These are phyloP conservation scores for Brevimyrus niger DNA, from an alignment of 2,113 vertebrate species.

Conservation along the genomic window DNA sequence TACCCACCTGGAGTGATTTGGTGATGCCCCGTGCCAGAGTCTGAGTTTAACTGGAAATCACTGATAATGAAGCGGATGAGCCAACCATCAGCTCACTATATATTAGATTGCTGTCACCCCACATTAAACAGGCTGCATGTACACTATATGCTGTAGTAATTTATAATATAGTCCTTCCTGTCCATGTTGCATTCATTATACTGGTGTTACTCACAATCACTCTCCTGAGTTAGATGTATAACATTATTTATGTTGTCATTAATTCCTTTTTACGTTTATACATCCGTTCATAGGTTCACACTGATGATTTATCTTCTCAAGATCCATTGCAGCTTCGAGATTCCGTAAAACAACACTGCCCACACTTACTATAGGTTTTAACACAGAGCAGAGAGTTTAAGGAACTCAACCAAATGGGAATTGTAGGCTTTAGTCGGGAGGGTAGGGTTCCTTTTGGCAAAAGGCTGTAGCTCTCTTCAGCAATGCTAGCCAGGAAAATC, in stretches of 20 bases:
- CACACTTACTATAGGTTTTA: neutral
- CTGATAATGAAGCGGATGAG: neutral
- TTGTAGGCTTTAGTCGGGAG: neutral
- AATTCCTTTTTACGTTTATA: neutral
- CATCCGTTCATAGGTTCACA: neutral
- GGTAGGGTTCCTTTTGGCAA: neutral
- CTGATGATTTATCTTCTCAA: neutral
- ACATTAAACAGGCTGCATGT: neutral
- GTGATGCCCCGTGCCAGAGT: neutral
- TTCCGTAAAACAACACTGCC: neutral
- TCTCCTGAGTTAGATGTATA: neutral
- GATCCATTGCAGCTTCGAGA: neutral
- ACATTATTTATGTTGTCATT: neutral
- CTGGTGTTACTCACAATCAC: neutral
- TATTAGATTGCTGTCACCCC: neutral
- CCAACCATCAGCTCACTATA: neutral
- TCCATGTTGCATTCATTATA: neutral
- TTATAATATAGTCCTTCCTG: neutral
- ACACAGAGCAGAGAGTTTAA: neutral
- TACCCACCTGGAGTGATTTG: neutral
- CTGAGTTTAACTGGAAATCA: neutral
- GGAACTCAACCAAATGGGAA: neutral
- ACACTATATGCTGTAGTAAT: neutral
- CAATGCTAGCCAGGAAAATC: neutral
- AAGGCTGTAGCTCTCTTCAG: neutral